A percentile compares a stretch with the other conserved stretches of the same genome.
Evolutionary conservation across 2,888 invertebrate genomes (phyloP).

Genomic region (Microplitis deprimator): DNA sequence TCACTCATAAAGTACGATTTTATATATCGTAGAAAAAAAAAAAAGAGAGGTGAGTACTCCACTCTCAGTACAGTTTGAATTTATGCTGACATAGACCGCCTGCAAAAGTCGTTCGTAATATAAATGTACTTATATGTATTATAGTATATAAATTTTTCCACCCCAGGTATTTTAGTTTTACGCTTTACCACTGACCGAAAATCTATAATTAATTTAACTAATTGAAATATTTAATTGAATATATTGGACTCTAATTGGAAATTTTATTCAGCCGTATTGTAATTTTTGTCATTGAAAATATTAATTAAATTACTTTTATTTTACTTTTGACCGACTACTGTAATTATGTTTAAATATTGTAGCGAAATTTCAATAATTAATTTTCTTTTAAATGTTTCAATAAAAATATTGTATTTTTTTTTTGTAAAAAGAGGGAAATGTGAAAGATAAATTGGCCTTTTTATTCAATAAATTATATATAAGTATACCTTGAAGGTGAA

Average conservation of each 20-base stretch:
- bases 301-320: background rate
- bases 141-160: too few species aligned
- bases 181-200: background rate
- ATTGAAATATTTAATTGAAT: background rate
- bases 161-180: too few species aligned
- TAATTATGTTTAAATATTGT: too few species aligned
- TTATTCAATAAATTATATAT: background rate
- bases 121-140: too few species aligned
- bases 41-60: too few species aligned
- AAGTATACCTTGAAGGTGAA: background rate
- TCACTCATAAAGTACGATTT: too few species aligned
- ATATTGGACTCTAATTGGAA: background rate
- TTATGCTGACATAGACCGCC: too few species aligned
- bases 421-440: background rate
- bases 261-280: background rate
- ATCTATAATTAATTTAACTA: background rate
- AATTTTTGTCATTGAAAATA: background rate
- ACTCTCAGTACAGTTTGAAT: too few species aligned
- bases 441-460: background rate
- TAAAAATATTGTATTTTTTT: background rate
- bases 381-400: background rate
- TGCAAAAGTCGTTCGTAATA: too few species aligned
- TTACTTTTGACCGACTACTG: too few species aligned
- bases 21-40: too few species aligned
- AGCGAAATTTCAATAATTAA: background rate